A percentile compares a stretch with the other conserved stretches of the same genome.
These are phyloP conservation scores for Axinella damicornis DNA, from an alignment of 37 sponge, comb jelly and placozoan species.

Conservation along the genomic window DNA sequence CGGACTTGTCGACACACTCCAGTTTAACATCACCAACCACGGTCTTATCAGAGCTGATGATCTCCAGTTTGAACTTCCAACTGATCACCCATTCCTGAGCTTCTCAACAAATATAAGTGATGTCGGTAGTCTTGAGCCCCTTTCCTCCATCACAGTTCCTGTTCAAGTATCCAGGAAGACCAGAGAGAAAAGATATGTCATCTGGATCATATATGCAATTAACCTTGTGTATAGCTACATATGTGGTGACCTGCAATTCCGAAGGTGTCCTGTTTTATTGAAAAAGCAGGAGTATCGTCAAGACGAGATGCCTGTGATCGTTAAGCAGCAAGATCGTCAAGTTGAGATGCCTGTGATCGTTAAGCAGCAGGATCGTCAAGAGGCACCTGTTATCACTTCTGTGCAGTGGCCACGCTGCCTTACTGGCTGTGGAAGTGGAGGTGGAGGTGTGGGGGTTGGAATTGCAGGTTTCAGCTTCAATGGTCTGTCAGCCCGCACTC, in stretches of 20 bases:
- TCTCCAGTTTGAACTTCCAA: constrained; percentile 34
- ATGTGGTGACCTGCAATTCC: constrained; percentile 11
- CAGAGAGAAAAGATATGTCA: neutral
- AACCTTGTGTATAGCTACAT: constrained; percentile 36
- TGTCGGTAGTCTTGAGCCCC: constrained; percentile 18
- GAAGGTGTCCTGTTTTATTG: constrained; percentile 19
- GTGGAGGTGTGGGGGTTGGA: neutral
- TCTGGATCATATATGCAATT: constrained; percentile 18
- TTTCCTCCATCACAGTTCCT: constrained; percentile 28
- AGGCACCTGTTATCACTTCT: too few relatives aligned
- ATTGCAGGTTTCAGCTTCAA: neutral
- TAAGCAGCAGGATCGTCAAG: neutral
- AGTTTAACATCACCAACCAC: constrained; percentile 53
- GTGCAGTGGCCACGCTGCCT: too few relatives aligned
- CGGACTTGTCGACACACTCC: constrained; percentile 25
- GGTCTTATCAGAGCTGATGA: constrained; percentile 49
- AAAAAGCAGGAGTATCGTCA: neutral
- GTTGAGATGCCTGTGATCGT: too few relatives aligned
- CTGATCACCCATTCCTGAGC: constrained; percentile 31
- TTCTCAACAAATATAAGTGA: constrained; percentile 11
- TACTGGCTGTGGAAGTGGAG: neutral
- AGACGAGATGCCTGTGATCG: too few relatives aligned
- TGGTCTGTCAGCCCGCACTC: constrained; percentile 14
- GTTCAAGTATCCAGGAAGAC: constrained; percentile 22
- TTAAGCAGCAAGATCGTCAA: too few relatives aligned